These are phyloP conservation scores for Cyrtorhinus lividipennis DNA, from an alignment of 1,140 invertebrate genomes.

Conservation along the genomic window DNA sequence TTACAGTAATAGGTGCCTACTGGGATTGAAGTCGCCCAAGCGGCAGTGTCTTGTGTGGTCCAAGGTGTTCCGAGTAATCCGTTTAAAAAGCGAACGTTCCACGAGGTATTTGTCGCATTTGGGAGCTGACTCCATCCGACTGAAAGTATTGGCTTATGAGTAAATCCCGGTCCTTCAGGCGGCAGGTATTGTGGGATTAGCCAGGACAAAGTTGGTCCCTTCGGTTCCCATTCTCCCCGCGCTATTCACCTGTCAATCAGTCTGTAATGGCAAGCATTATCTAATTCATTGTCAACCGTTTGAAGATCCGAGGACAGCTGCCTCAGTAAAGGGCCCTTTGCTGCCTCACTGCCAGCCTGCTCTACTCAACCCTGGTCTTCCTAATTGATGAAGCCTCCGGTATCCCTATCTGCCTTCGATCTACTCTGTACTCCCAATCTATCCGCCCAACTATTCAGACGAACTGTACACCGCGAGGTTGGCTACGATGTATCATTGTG, in stretches of 20 bases:
- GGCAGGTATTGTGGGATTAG: background rate
- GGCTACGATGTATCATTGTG: background rate
- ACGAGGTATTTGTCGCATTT: background rate
- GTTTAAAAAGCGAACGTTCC: background rate
- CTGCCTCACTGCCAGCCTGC: background rate
- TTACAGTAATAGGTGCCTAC: too few relatives aligned
- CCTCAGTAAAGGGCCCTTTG: background rate
- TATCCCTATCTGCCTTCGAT: background rate
- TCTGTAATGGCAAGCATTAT: slow-evolving; percentile 12
- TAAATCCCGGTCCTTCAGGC: background rate
- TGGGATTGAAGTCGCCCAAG: too few relatives aligned
- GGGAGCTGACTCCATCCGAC: background rate
- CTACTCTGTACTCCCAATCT: background rate
- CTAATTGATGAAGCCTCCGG: background rate
- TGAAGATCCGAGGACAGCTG: background rate
- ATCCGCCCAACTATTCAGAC: background rate
- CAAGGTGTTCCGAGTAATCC: background rate
- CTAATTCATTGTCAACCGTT: slow-evolving; percentile 13
- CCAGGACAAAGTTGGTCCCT: background rate
- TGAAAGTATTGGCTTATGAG: background rate
- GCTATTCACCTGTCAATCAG: slow-evolving; percentile 15
- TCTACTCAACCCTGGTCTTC: background rate
- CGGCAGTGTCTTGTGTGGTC: too few relatives aligned
- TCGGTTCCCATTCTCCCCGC: background rate
- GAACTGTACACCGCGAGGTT: background rate